Evolutionary conservation across 2,888 invertebrate species (phyloP).

Genomic region (Lepeophtheirus nordmannii): DNA sequence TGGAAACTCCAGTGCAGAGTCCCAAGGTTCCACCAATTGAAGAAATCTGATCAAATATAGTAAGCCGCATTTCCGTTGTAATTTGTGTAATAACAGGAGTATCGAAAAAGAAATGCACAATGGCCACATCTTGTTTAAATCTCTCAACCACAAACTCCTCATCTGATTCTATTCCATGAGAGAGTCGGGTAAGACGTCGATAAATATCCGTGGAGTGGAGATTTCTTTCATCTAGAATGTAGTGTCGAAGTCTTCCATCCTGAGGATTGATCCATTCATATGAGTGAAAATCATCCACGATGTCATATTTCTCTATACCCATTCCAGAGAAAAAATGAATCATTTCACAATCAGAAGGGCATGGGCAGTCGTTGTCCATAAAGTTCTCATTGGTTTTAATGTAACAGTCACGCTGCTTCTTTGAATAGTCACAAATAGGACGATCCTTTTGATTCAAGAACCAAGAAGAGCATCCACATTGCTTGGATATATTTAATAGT

Average conservation of each 20-base stretch:
- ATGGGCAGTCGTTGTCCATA: background rate
- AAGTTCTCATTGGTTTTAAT: background rate
- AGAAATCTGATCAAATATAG: conserved; percentile 15
- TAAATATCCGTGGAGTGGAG: background rate
- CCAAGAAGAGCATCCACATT: conserved; percentile 16
- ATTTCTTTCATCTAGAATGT: background rate
- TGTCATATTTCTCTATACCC: background rate
- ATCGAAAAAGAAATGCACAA: conserved; percentile 17
- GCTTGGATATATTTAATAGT: background rate
- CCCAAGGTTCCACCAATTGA: conserved; percentile 18
- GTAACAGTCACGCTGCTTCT: background rate
- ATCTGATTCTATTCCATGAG: background rate
- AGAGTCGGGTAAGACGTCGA: background rate
- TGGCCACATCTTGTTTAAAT: conserved; percentile 2
- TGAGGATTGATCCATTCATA: conserved; percentile 6
- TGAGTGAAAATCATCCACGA: background rate
- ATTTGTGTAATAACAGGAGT: conserved; percentile 17
- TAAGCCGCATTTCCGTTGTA: conserved; percentile 2
- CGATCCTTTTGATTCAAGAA: conserved; percentile 5
- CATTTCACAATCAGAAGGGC: conserved; percentile 6
- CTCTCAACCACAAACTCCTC: background rate
- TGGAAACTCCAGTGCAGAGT: conserved; percentile 13
- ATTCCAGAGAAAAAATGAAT: conserved; percentile 15
- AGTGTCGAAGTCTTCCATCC: background rate
- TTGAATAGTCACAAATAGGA: background rate